phyloP scores from a whole-genome alignment of 2,113 vertebrate species.

The Prochilodus magdalenae region DNA sequence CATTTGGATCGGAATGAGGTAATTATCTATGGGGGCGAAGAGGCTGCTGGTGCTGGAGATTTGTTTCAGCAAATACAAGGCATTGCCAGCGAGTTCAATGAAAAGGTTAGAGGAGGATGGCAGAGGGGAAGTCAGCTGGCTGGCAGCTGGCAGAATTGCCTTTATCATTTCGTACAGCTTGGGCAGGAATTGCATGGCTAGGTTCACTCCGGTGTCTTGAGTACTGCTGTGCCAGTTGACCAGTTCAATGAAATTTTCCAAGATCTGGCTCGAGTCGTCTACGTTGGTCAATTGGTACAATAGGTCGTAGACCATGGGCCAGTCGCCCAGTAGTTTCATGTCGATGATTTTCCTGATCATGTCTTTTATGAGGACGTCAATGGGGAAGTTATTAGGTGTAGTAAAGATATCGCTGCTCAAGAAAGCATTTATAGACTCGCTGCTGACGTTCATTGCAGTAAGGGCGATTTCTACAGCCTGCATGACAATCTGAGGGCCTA shows the following conservation, averaged over 20 bases:
- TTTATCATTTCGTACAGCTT: conserved; percentile 58
- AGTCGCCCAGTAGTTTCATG: conserved; percentile 61
- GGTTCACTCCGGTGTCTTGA: conserved; percentile 61
- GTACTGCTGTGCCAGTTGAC: conserved; percentile 62
- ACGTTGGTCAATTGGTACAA: conserved; percentile 62
- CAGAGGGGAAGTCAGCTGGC: conserved; percentile 31
- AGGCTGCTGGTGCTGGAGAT: conserved; percentile 48
- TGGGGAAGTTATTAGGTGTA: background rate
- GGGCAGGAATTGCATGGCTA: conserved; percentile 63
- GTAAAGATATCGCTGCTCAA: conserved; percentile 40
- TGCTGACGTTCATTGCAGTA: conserved; percentile 62
- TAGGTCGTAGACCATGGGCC: conserved; percentile 52
- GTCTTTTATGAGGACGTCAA: conserved; percentile 51
- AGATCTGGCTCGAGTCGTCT: conserved; percentile 47
- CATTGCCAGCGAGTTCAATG: conserved; percentile 59
- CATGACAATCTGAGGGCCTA: conserved; percentile 53
- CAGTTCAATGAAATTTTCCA: conserved; percentile 59
- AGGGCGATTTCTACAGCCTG: conserved; percentile 64
- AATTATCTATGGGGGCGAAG: conserved; percentile 34
- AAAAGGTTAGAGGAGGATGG: conserved; percentile 45
- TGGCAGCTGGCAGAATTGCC: conserved; percentile 51
- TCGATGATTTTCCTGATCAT: conserved; percentile 52
- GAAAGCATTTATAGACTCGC: conserved; percentile 42
- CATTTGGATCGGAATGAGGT: background rate
- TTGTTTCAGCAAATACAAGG: conserved; percentile 61